Evolutionary conservation across 2,797 vertebrate genomes (phyloP).

Genomic region (Mormyrus hasselquistii): DNA sequence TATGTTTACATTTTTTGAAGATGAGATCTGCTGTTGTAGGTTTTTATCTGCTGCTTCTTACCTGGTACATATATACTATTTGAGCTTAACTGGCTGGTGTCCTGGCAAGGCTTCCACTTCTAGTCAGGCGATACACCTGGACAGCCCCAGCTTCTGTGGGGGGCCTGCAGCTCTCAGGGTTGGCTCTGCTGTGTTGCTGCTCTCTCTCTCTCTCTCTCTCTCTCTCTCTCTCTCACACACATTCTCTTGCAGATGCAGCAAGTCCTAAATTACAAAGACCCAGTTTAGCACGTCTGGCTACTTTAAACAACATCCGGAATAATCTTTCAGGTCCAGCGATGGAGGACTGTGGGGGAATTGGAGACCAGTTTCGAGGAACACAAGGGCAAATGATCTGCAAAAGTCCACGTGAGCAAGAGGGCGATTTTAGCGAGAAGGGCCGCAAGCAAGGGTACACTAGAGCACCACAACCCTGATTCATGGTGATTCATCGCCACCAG

Average conservation of each 20-base stretch:
- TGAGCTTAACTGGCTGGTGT: constrained; percentile 23
- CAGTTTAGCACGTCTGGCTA: background rate
- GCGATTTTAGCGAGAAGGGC: background rate
- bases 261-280: constrained; percentile 30
- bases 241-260: constrained; percentile 13
- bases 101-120: constrained; percentile 30
- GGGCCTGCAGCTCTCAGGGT: constrained; percentile 31
- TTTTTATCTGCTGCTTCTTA: constrained; percentile 19
- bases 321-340: background rate
- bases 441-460: background rate
- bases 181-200: constrained; percentile 12
- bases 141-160: constrained; percentile 27
- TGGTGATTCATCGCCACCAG: background rate
- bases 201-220: background rate
- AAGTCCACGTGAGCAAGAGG: background rate
- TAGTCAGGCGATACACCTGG: constrained; percentile 33
- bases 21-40: background rate
- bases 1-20: constrained; percentile 18
- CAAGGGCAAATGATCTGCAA: background rate
- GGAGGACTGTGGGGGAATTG: background rate
- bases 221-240: background rate
- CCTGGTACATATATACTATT: background rate
- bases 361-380: background rate
- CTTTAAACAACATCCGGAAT: background rate
- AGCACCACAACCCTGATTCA: background rate